These are phyloP conservation scores for Drosophila watanabei DNA, from an alignment of 1,140 invertebrate genomes.

Conservation along the genomic window DNA sequence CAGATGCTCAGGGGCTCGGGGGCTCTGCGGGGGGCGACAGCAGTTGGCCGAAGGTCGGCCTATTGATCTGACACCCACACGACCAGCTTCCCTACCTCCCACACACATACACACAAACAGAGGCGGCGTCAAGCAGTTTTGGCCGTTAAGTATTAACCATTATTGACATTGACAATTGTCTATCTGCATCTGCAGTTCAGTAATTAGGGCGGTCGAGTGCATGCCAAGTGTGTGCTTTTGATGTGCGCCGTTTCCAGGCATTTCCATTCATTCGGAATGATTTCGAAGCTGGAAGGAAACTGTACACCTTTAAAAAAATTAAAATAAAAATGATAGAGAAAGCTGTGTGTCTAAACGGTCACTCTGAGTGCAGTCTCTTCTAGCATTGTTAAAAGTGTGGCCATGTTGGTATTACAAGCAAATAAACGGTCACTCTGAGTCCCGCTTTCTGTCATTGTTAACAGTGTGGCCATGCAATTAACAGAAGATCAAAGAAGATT, in stretches of 20 bases:
- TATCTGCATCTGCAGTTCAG: slow-evolving; percentile 55
- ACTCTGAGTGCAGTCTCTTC: background rate
- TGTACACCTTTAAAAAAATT: background rate
- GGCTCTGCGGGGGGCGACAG: slow-evolving; percentile 2
- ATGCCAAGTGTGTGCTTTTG: slow-evolving; percentile 48
- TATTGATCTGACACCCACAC: slow-evolving; percentile 76
- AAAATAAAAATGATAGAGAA: background rate
- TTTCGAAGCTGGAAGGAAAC: background rate
- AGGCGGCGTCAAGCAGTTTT: slow-evolving; percentile 19
- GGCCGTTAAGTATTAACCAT: slow-evolving; percentile 73
- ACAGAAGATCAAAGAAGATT: no score
- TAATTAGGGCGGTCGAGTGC: slow-evolving; percentile 51
- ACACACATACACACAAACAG: slow-evolving; percentile 6
- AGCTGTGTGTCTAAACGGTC: background rate
- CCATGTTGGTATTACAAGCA: no score
- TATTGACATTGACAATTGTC: slow-evolving; percentile 82
- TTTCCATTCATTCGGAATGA: background rate
- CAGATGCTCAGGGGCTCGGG: background rate
- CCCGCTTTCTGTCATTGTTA: background rate
- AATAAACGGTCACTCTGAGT: background rate
- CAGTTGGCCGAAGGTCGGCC: slow-evolving; percentile 60
- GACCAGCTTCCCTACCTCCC: slow-evolving; percentile 8
- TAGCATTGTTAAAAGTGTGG: no score
- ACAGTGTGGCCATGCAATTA: no score
- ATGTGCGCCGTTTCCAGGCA: slow-evolving; percentile 13